Base-by-base conservation (phyloP, 2,113 vertebrate genomes). In the Proteles cristata region DNA sequence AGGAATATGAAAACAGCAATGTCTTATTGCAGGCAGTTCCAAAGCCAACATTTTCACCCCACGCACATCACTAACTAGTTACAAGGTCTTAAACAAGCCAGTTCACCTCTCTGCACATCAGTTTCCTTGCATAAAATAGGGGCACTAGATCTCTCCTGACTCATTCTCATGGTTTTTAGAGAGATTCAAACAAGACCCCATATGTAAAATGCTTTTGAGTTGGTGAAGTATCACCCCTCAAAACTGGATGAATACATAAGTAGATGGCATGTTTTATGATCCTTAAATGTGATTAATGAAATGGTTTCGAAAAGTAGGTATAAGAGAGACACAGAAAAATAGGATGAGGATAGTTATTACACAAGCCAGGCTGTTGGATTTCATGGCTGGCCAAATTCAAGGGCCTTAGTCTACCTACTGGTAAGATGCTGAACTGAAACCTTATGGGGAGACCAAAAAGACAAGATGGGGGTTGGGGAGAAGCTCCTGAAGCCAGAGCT, bases 401-500 rank as follows among this genome's bases (percentile, higher is more conserved):
- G 66, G 83, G 73, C 58, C 82, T 92, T 2, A 66, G 50, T 2
- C 50, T 16, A 45, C 4, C 55, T 21, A 48, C 80, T 45, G 55
- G 86, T 43, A 74, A 94, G 87, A 92, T 14, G 6, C 19, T 48
- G 39, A 86, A 73, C 61, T 74, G 95, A 97, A 97, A 96, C 43
- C 79, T 93, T 66, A 39, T 0, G 66, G 69, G 33, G 87, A 63
- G n/a, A 77, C 50, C n/a, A 21, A 16, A 61, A 16, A 77, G 66
- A 58, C 1, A 1, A 15, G 12, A 21, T 11, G 48, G 11, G 0
- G 0, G 58, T 3, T 61, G 58, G 43, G 17, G 39, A 80, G 93
- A 48, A 80, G 65, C 66, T 94, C 84, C 93, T 33, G 45, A 96
- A 98, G 92, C 16, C 92, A 94, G 93, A 92, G 48, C 90, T 97